Percentiles rank a stretch among this genome's conserved stretches.
Conservation (phyloP, 2,888 invertebrate genomes). For the Xestia rhomboidea region DNA sequence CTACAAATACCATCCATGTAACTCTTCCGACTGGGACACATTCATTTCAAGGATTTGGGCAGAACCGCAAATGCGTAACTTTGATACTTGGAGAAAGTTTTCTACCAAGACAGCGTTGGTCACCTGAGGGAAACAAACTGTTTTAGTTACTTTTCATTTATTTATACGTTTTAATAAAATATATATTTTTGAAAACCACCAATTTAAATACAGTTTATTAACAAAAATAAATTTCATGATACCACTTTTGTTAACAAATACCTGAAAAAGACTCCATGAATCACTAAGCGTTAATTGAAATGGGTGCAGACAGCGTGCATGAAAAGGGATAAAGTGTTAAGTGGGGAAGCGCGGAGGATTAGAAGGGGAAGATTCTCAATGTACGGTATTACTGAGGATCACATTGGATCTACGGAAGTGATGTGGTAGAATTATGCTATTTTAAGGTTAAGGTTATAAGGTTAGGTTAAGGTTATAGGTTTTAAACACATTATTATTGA, state of each 20-base stretch:
- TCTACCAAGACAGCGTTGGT: neutral
- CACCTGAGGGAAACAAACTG: too few species aligned
- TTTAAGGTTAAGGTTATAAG: too few species aligned
- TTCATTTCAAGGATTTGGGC: slow-evolving; percentile 16
- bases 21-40: neutral
- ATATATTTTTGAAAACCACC: too few species aligned
- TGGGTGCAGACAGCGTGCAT: neutral
- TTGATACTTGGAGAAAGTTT: slow-evolving; percentile 10
- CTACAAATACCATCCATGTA: slow-evolving; percentile 38
- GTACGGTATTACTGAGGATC: neutral
- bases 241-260: neutral
- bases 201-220: neutral
- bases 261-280: neutral
- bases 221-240: neutral
- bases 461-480: too few species aligned
- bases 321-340: neutral
- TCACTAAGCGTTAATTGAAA: neutral
- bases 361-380: neutral
- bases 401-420: too few species aligned
- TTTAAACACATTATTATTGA: too few species aligned
- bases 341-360: neutral
- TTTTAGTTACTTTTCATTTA: too few species aligned
- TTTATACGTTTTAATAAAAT: too few species aligned
- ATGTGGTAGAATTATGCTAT: too few species aligned
- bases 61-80: neutral